These are phyloP conservation scores for Mystacornis crossleyi DNA, from an alignment of 2,113 vertebrate genomes.

Conservation along the genomic window DNA sequence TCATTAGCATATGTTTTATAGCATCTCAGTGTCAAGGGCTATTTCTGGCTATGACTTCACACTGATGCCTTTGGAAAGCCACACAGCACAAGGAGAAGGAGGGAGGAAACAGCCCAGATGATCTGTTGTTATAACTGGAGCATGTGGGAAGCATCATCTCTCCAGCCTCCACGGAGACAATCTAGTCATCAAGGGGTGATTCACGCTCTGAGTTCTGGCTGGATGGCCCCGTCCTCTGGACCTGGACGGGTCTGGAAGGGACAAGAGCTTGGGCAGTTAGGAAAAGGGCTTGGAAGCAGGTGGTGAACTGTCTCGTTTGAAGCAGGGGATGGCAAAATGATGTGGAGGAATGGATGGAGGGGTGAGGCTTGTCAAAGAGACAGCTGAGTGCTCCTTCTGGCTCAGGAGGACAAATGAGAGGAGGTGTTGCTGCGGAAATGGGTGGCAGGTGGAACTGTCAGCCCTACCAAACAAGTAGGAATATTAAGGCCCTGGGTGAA, in stretches of 20 bases:
- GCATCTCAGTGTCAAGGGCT: background rate
- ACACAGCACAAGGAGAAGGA: constrained; percentile 1
- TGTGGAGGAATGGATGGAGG: background rate
- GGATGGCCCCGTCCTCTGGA: background rate
- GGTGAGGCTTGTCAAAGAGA: background rate
- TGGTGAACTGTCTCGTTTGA: background rate
- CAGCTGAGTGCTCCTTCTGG: background rate
- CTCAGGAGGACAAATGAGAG: background rate
- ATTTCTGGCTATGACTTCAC: constrained; percentile 65
- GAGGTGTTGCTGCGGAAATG: background rate
- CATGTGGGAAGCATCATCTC: constrained; percentile 53
- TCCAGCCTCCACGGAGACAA: background rate
- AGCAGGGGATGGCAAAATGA: background rate
- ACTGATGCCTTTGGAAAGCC: constrained; percentile 34
- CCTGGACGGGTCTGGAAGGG: background rate
- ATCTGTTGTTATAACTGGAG: background rate
- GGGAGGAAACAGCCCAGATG: constrained; percentile 38
- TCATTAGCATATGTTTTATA: constrained; percentile 62
- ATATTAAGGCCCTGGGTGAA: background rate
- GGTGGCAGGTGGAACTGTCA: background rate
- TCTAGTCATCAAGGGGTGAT: background rate
- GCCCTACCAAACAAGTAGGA: background rate
- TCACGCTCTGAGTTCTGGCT: background rate
- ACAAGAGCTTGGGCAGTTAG: background rate
- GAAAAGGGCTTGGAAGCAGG: background rate